Percentiles rank a stretch among this genome's conserved stretches.
Evolutionary conservation across 2,888 invertebrate species (phyloP).

Genomic region (Aradus depressus): DNA sequence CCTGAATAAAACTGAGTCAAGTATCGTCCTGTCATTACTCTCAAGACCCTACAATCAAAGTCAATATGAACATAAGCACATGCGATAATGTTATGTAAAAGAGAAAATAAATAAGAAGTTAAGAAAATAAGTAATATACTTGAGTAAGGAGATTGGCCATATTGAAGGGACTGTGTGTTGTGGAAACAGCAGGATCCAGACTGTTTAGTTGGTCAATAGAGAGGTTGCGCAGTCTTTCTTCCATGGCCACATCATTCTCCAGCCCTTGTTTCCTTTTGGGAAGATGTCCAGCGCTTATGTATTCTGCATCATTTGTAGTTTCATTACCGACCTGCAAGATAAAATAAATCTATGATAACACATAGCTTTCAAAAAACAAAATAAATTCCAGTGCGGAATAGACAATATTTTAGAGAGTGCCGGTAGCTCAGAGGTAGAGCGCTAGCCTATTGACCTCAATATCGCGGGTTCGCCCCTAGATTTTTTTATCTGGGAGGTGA

Average conservation of each 20-base stretch:
- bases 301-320: constrained; percentile 20
- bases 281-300: constrained; percentile 16
- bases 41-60: constrained; percentile 58
- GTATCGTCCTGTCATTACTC: constrained; percentile 64
- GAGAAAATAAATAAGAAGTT: background rate
- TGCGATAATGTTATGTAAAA: background rate
- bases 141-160: constrained; percentile 41
- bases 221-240: constrained; percentile 68
- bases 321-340: constrained; percentile 3
- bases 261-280: constrained; percentile 35
- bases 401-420: too few species aligned
- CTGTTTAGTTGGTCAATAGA: constrained; percentile 17
- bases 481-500: too few species aligned
- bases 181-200: constrained; percentile 35
- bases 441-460: too few species aligned
- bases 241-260: constrained; percentile 63
- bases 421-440: too few species aligned
- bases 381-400: too few species aligned
- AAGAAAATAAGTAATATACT: constrained; percentile 28
- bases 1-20: constrained; percentile 58
- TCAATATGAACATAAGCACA: background rate
- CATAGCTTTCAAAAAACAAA: too few species aligned
- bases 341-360: too few species aligned
- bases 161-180: constrained; percentile 53
- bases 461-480: too few species aligned